A percentile compares a stretch with the other conserved stretches of the same genome.
Evolutionary conservation across 2,113 vertebrate species (phyloP).

Genomic region (Condylura cristata): DNA sequence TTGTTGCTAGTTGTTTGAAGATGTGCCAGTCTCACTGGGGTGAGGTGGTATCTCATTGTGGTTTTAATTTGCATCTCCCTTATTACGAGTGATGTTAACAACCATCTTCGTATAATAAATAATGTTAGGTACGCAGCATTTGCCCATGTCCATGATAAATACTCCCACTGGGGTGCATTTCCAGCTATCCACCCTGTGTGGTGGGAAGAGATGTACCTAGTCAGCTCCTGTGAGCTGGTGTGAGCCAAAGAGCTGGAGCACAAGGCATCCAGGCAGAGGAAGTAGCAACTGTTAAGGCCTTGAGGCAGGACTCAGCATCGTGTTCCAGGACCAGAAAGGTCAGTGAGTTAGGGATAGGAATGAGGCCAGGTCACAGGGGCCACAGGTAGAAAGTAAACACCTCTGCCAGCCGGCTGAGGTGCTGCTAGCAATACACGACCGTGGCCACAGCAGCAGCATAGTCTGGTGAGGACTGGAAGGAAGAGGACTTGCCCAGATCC

Average conservation of each 20-base stretch:
- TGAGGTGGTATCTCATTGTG: no score
- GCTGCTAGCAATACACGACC: neutral
- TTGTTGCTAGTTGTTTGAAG: no score
- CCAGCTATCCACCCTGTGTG: neutral
- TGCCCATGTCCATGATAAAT: neutral
- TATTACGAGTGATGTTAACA: no score
- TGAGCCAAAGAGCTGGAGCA: neutral
- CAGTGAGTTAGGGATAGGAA: neutral
- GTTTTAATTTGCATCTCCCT: no score
- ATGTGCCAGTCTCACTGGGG: no score
- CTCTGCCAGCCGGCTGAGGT: rapidly evolving
- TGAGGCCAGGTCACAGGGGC: neutral
- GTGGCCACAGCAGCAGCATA: rapidly evolving
- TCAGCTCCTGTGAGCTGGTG: neutral
- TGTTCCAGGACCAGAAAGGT: neutral
- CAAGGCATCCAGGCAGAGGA: no score
- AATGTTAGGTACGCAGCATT: neutral
- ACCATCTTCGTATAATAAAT: neutral
- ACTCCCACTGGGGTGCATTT: neutral
- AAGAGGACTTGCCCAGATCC: rapidly evolving
- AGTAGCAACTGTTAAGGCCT: neutral
- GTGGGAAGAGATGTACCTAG: neutral
- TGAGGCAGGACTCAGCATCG: neutral
- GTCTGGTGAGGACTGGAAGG: neutral
- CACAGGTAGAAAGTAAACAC: neutral